Evolutionary conservation across 2,797 vertebrate species (phyloP).

Genomic region (Macropus fuliginosus): DNA sequence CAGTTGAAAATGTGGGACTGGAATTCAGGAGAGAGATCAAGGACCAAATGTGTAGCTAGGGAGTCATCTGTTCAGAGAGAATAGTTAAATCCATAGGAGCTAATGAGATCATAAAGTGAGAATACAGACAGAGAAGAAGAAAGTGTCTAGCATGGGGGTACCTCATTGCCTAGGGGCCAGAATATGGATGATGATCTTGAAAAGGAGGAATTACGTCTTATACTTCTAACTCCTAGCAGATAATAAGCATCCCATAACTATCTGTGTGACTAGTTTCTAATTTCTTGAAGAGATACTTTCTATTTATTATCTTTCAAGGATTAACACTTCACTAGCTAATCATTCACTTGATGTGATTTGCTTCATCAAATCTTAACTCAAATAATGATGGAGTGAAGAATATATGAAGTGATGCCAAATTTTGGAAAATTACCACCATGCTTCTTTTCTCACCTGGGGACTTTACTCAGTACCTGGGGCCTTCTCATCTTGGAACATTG

Average conservation of each 20-base stretch:
- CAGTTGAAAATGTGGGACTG: no score
- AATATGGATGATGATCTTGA: not conserved
- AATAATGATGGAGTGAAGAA: not conserved
- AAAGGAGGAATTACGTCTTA: not conserved
- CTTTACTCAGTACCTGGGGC: no score
- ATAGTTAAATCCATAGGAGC: no score
- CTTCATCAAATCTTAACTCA: not conserved
- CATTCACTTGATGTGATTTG: not conserved
- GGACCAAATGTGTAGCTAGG: no score
- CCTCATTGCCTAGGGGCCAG: no score
- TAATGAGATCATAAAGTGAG: no score
- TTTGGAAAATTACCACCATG: not conserved
- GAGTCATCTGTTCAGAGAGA: no score
- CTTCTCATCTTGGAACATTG: no score
- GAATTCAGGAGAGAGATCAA: no score
- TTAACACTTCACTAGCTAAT: not conserved
- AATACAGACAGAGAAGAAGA: no score
- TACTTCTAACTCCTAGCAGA: not conserved
- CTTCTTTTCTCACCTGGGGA: not conserved
- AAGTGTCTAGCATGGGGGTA: not conserved
- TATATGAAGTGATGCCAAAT: not conserved
- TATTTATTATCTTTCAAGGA: not conserved
- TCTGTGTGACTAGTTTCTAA: slow-evolving; percentile 16
- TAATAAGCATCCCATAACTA: not conserved
- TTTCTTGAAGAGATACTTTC: not conserved